Conservation (phyloP, 37 sponge, comb jelly and placozoan genomes). For the Beroe ovata region DNA sequence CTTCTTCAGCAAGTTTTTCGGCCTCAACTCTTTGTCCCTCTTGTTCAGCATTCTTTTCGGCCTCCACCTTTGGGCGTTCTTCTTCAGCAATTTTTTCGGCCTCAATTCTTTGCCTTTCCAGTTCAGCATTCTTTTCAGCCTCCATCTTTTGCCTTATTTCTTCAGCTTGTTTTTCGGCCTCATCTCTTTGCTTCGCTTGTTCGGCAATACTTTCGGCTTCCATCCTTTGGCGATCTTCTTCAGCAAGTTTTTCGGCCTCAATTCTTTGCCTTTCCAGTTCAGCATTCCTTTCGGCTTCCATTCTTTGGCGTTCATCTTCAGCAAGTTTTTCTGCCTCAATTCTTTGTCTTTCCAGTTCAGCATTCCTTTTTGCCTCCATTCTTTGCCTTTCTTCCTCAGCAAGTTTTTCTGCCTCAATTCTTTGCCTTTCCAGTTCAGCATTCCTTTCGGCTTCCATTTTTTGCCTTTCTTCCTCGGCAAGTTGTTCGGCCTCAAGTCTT, state of each 20-base stretch:
- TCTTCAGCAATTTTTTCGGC: not conserved
- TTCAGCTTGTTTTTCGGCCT: constrained; percentile 10
- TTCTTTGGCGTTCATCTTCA: not conserved
- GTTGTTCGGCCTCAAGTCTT: constrained; percentile 23
- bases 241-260: not conserved
- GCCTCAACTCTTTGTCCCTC: not conserved
- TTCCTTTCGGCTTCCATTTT: not conserved
- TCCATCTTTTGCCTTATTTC: not conserved
- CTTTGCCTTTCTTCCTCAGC: not conserved
- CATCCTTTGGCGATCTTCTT: not conserved
- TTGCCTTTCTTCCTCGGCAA: not conserved
- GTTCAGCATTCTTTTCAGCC: not conserved
- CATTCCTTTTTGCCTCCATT: constrained; percentile 7
- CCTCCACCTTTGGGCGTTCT: not conserved
- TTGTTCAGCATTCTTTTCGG: not conserved
- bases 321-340: not conserved
- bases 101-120: not conserved
- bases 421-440: not conserved
- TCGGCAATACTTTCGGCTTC: not conserved
- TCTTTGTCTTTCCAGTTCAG: not conserved
- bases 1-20: constrained; percentile 13
- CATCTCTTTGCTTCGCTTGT: not conserved
- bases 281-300: not conserved
- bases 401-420: not conserved
- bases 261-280: not conserved